Conservation (phyloP, 2,888 invertebrate genomes). For the Drosophila mimica region DNA sequence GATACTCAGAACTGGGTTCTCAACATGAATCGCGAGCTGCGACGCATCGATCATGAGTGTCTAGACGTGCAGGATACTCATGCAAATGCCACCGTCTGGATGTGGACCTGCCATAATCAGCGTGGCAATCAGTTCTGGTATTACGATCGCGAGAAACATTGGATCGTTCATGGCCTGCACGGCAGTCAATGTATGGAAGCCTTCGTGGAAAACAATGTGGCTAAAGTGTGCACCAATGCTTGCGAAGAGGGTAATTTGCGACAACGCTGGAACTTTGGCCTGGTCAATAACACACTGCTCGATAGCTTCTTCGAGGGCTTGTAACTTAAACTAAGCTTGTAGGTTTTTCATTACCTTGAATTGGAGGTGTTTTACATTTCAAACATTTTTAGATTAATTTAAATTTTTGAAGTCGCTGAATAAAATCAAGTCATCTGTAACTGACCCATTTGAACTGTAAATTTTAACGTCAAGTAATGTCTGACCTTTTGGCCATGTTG, state of each 20-base stretch:
- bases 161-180: conserved; percentile 71
- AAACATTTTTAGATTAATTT: background rate
- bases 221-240: conserved; percentile 88
- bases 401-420: background rate
- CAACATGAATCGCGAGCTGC: conserved; percentile 75
- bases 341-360: background rate
- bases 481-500: background rate
- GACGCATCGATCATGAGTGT: conserved; percentile 89
- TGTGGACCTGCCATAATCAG: conserved; percentile 95
- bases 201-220: conserved; percentile 87
- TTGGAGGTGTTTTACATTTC: background rate
- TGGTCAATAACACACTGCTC: conserved; percentile 73
- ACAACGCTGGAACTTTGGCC: conserved; percentile 81
- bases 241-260: conserved; percentile 86
- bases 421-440: background rate
- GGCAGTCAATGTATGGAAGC: conserved; percentile 87
- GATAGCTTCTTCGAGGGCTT: conserved; percentile 60
- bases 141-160: conserved; percentile 88
- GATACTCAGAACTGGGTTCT: conserved; percentile 79
- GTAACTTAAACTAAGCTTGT: background rate
- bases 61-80: conserved; percentile 92
- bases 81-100: conserved; percentile 89
- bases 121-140: conserved; percentile 97
- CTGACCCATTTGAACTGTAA: background rate
- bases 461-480: background rate